Evolutionary conservation across 2,888 invertebrate genomes (phyloP).

Genomic region (Copidosoma aretas): DNA sequence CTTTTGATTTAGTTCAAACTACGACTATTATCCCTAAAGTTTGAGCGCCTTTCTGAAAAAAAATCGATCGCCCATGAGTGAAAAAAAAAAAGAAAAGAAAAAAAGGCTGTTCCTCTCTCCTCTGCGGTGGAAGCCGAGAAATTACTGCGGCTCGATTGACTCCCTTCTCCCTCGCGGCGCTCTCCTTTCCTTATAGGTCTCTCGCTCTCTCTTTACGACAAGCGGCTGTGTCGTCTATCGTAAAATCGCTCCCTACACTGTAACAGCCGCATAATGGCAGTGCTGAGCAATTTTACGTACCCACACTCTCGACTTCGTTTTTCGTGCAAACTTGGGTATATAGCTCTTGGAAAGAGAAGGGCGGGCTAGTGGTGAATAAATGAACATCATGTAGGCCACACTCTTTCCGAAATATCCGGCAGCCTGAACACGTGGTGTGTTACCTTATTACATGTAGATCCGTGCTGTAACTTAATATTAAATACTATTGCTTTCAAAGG

Average conservation of each 20-base stretch:
- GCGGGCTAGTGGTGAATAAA: neutral
- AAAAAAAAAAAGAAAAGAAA: neutral
- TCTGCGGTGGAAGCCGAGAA: neutral
- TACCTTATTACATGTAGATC: too few species aligned
- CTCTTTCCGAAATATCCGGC: neutral
- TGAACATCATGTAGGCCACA: neutral
- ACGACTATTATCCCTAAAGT: neutral
- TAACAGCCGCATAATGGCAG: neutral
- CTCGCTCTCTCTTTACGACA: constrained; percentile 18
- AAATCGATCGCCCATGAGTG: constrained; percentile 15
- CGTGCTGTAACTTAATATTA: too few species aligned
- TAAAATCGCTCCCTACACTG: constrained; percentile 23
- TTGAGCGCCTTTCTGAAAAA: constrained; percentile 21
- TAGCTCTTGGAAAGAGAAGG: neutral
- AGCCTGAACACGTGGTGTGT: too few species aligned
- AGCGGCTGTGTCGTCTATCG: constrained; percentile 21
- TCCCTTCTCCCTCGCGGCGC: constrained; percentile 6
- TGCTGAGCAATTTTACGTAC: neutral
- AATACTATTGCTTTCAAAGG: too few species aligned
- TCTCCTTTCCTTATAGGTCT: neutral
- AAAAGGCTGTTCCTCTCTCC: constrained; percentile 2
- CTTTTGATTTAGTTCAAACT: too few species aligned
- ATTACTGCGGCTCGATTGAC: constrained; percentile 3
- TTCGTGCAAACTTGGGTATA: neutral
- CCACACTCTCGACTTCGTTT: neutral